Conservation (phyloP, 2,113 vertebrate species). For the Oriolus oriolus region DNA sequence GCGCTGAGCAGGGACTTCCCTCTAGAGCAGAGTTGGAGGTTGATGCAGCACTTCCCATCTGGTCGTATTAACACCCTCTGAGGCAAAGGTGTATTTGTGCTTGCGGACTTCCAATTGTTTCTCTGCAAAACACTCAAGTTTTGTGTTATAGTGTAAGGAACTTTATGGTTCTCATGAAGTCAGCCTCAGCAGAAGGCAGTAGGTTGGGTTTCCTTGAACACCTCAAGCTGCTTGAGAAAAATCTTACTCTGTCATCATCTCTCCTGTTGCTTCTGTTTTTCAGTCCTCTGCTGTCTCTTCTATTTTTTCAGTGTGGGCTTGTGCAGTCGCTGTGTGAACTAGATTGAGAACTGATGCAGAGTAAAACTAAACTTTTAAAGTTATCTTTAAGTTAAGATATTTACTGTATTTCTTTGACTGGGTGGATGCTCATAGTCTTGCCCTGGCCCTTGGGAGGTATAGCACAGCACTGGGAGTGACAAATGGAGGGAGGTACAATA, state of each 20-base stretch:
- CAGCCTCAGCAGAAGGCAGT: no score
- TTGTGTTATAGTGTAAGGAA: fast-evolving
- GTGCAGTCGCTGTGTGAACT: background rate
- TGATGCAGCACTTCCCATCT: background rate
- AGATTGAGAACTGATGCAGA: background rate
- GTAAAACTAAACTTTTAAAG: background rate
- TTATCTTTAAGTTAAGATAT: background rate
- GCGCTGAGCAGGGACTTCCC: background rate
- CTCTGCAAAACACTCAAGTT: background rate
- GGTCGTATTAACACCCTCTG: background rate
- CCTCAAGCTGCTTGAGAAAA: background rate
- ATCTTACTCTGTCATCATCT: background rate
- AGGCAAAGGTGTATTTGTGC: fast-evolving
- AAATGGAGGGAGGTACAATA: background rate
- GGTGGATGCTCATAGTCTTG: fast-evolving
- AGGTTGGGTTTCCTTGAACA: background rate
- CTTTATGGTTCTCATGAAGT: background rate
- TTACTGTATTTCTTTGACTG: background rate
- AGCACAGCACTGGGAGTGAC: background rate
- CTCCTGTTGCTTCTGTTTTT: background rate
- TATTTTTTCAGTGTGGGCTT: background rate
- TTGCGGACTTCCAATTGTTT: background rate
- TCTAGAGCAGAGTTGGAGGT: background rate
- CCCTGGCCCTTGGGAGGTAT: background rate
- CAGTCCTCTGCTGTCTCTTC: background rate